phyloP scores from a whole-genome alignment of 2,888 invertebrate genomes.

The Mythimna loreyi region DNA sequence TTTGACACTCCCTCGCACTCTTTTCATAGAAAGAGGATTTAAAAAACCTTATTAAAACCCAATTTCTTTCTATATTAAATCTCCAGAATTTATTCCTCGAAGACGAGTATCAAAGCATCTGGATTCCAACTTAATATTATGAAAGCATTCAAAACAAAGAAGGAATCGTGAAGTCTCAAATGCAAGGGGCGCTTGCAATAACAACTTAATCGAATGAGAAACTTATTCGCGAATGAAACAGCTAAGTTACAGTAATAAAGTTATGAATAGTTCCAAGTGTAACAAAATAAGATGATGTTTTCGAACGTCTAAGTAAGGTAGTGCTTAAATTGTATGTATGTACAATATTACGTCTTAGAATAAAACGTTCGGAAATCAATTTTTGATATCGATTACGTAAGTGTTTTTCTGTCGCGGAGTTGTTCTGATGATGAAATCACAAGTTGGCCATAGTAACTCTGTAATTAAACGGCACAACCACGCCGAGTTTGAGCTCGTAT shows the following conservation, averaged over 20 bases:
- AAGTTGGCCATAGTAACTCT: too few species aligned
- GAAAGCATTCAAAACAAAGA: not conserved
- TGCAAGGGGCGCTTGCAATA: not conserved
- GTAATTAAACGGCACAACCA: too few species aligned
- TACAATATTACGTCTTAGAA: too few species aligned
- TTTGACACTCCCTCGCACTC: too few species aligned
- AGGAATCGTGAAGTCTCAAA: not conserved
- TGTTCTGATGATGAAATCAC: too few species aligned
- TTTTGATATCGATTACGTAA: too few species aligned
- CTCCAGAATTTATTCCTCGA: not conserved
- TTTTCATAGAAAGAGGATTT: too few species aligned
- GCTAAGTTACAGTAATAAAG: constrained; percentile 3
- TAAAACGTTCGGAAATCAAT: too few species aligned
- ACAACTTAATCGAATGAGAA: constrained; percentile 25
- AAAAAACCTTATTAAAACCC: too few species aligned
- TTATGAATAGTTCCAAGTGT: constrained; percentile 15
- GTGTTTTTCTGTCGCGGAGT: too few species aligned
- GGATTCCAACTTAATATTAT: not conserved
- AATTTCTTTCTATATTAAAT: too few species aligned
- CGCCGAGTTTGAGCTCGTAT: too few species aligned
- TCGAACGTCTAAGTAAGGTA: not conserved
- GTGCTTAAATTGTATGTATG: not conserved
- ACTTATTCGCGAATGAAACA: constrained; percentile 1
- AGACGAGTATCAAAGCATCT: not conserved
- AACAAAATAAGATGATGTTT: not conserved